A percentile compares a stretch with the other conserved stretches of the same genome.
Conservation (phyloP, 92 coral and sea anemone species). For the Epizoanthus rinbou region DNA sequence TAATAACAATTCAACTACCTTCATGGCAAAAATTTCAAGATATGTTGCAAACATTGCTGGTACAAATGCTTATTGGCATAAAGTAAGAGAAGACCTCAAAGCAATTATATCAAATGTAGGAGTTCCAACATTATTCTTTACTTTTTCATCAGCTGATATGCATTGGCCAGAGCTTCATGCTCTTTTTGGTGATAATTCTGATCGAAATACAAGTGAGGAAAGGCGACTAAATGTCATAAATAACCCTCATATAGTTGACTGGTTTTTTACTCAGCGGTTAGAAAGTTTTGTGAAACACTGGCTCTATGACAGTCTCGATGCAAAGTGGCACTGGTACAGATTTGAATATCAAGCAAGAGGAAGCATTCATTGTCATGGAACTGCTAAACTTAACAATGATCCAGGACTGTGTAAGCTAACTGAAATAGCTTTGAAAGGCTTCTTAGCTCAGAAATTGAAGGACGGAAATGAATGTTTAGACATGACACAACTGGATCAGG, state of each 20-base stretch:
- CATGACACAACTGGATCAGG: slow-evolving; percentile 37
- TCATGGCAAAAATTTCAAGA: slow-evolving; percentile 57
- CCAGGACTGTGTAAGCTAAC: slow-evolving; percentile 35
- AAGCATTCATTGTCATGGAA: too few species aligned
- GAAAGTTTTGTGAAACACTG: too few species aligned
- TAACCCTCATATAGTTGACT: too few species aligned
- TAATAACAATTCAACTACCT: slow-evolving; percentile 17
- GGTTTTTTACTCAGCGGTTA: too few species aligned
- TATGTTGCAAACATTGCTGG: slow-evolving; percentile 56
- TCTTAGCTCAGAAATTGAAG: slow-evolving; percentile 52
- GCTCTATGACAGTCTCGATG: too few species aligned
- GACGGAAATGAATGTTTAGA: slow-evolving; percentile 37
- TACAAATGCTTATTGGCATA: slow-evolving; percentile 50
- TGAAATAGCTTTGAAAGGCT: slow-evolving; percentile 57
- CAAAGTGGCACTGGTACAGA: too few species aligned
- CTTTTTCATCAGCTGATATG: slow-evolving; percentile 77
- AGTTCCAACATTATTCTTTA: slow-evolving; percentile 54
- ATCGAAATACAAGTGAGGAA: background rate
- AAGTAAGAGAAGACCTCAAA: slow-evolving; percentile 40
- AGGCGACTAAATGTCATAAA: too few species aligned
- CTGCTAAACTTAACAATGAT: too few species aligned
- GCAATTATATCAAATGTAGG: slow-evolving; percentile 37
- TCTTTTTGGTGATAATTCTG: slow-evolving; percentile 42
- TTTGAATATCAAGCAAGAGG: too few species aligned
- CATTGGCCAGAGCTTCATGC: slow-evolving; percentile 81